A percentile compares a stretch with the other conserved stretches of the same genome.
Evolutionary conservation across 2,113 vertebrate species (phyloP).

Genomic region (Herpetotheres cachinnans): DNA sequence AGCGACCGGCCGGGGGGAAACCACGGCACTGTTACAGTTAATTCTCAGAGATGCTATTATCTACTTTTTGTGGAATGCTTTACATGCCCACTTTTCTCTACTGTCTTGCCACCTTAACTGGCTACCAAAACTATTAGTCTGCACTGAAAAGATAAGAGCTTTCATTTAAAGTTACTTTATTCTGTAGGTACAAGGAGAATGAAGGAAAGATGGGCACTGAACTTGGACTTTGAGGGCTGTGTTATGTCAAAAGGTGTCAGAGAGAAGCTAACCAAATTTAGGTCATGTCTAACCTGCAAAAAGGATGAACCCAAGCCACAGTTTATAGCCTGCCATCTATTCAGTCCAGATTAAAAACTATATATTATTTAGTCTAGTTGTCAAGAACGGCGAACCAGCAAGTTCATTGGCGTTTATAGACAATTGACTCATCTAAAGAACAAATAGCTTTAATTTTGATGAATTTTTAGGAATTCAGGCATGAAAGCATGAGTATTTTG

Average conservation of each 20-base stretch:
- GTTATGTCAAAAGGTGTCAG: not conserved
- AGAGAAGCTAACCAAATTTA: not conserved
- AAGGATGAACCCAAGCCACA: not conserved
- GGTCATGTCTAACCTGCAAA: not conserved
- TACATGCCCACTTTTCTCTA: not conserved
- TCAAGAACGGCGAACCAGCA: not conserved
- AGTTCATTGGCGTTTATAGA: not conserved
- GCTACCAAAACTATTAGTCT: not conserved
- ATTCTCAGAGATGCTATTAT: not conserved
- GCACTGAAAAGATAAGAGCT: not conserved
- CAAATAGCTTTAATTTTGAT: not conserved
- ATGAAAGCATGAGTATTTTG: not conserved
- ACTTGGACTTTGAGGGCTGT: not conserved
- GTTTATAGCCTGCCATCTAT: not conserved
- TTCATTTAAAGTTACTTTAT: not conserved
- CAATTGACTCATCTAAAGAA: not conserved
- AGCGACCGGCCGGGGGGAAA: no score
- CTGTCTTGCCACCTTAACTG: not conserved
- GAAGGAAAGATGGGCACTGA: not conserved
- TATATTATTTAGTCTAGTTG: not conserved
- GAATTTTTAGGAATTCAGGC: not conserved
- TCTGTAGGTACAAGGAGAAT: not conserved
- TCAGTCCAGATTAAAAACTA: not conserved
- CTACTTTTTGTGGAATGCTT: not conserved
- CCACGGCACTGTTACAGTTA: not conserved